Conservation (phyloP, 2,888 invertebrate genomes). For the Rhamnusium bicolor region DNA sequence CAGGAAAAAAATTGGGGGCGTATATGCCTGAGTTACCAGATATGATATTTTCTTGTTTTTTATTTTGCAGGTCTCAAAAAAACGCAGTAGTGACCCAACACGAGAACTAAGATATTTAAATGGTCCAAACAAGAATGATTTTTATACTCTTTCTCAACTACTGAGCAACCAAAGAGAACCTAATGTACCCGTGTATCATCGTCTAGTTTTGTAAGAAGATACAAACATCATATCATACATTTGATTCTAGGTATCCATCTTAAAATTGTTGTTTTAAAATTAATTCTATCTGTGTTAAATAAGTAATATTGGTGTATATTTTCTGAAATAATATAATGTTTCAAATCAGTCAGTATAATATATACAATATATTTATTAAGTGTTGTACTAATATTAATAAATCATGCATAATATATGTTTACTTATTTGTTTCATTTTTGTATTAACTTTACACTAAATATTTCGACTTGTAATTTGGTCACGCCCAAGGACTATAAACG, state of each 20-base stretch:
- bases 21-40: too few relatives aligned
- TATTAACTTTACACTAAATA: too few relatives aligned
- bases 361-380: slow-evolving; percentile 57
- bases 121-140: slow-evolving; percentile 73
- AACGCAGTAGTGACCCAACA: slow-evolving; percentile 70
- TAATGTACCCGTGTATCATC: slow-evolving; percentile 76
- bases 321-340: slow-evolving; percentile 53
- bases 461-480: too few relatives aligned
- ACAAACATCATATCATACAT: slow-evolving; percentile 40
- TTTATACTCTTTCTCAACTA: slow-evolving; percentile 76
- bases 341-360: slow-evolving; percentile 68
- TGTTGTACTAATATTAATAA: slow-evolving; percentile 43
- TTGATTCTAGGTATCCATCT: slow-evolving; percentile 24
- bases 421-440: slow-evolving; percentile 11
- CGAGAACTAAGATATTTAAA: slow-evolving; percentile 67
- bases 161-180: slow-evolving; percentile 73
- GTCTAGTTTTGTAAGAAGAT: slow-evolving; percentile 74
- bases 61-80: slow-evolving; percentile 72
- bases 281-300: slow-evolving; percentile 34
- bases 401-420: slow-evolving; percentile 35
- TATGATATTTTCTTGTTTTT: neutral
- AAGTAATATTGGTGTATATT: slow-evolving; percentile 54
- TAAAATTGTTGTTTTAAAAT: slow-evolving; percentile 29
- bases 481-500: too few relatives aligned
- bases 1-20: too few relatives aligned